A percentile compares a stretch with the other conserved stretches of the same genome.
phyloP scores from a whole-genome alignment of 2,113 vertebrate genomes.

The Potamarius usumacintae region DNA sequence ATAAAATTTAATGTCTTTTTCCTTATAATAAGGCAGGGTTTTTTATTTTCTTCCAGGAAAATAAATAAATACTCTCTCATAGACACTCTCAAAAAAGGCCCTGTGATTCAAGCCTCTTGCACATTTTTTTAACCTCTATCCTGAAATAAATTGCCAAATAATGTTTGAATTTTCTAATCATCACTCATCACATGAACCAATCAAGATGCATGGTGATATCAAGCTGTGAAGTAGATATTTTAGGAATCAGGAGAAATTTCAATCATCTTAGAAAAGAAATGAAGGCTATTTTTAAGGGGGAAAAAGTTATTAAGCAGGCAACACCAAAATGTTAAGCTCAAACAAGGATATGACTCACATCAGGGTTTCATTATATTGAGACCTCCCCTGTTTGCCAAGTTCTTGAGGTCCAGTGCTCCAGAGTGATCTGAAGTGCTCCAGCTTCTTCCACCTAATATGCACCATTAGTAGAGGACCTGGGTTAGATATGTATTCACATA shows the following conservation, averaged over 20 bases:
- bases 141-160: conserved; percentile 30
- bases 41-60: conserved; percentile 29
- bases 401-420: background rate
- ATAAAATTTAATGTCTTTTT: conserved; percentile 20
- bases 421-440: background rate
- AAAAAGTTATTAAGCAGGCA: conserved; percentile 7
- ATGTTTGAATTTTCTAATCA: background rate
- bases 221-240: conserved; percentile 29
- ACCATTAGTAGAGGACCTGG: no score
- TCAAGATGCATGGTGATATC: conserved; percentile 9
- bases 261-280: conserved; percentile 6
- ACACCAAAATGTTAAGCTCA: background rate
- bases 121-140: background rate
- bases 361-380: background rate
- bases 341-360: background rate
- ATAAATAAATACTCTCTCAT: conserved; percentile 22
- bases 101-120: background rate
- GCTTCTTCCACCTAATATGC: background rate
- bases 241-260: conserved; percentile 21
- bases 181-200: conserved; percentile 17
- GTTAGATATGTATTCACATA: no score
- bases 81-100: background rate
- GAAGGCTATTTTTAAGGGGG: conserved; percentile 11
- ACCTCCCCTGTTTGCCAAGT: background rate
- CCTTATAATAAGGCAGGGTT: background rate